Evolutionary conservation across 2,113 vertebrate species (phyloP).

Genomic region (Pterophyllum scalare): DNA sequence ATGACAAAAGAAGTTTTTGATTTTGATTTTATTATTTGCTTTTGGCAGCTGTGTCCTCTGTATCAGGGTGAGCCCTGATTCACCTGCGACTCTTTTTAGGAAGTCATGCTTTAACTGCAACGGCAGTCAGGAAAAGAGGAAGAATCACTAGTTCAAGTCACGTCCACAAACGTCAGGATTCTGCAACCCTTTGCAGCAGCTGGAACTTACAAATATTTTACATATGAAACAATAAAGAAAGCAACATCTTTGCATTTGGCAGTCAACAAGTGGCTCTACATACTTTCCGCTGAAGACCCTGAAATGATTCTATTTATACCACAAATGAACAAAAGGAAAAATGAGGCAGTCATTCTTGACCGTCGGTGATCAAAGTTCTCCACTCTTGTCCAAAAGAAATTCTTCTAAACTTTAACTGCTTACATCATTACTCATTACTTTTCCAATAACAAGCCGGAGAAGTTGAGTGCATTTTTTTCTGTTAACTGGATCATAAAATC

Average conservation of each 20-base stretch:
- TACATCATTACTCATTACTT: neutral
- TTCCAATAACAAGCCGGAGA: neutral
- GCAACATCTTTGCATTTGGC: neutral
- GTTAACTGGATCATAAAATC: conserved; percentile 10
- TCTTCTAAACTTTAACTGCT: neutral
- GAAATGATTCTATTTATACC: neutral
- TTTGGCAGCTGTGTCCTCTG: neutral
- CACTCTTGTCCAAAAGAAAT: neutral
- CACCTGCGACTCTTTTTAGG: neutral
- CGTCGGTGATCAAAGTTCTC: neutral
- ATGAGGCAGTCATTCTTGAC: neutral
- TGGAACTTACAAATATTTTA: neutral
- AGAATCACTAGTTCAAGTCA: neutral
- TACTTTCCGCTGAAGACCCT: neutral
- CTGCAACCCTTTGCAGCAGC: neutral
- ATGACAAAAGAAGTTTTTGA: neutral
- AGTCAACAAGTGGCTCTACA: neutral
- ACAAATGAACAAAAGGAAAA: neutral
- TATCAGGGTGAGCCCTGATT: neutral
- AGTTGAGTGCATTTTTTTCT: neutral
- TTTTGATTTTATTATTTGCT: neutral
- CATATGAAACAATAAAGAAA: conserved; percentile 7
- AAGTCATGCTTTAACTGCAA: neutral
- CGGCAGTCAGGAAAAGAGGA: neutral
- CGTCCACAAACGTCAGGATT: neutral